Evolutionary conservation across 2,888 invertebrate species (phyloP).

Genomic region (Eurois occulta): DNA sequence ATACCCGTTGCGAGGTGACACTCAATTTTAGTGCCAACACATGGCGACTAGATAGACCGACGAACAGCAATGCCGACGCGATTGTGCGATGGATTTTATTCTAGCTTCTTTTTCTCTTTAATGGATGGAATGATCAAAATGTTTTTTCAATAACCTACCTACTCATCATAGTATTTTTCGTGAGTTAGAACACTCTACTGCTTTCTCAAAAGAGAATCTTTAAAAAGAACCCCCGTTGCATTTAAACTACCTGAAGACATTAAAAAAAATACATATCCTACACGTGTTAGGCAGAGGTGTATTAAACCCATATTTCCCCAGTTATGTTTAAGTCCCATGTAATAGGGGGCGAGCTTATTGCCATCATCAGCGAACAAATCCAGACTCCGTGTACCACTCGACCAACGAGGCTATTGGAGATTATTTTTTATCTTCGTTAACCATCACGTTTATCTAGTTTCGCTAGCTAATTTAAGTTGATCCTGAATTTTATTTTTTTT

Average conservation of each 20-base stretch:
- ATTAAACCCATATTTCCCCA: neutral
- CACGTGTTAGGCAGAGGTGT: neutral
- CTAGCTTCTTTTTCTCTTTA: neutral
- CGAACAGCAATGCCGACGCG: neutral
- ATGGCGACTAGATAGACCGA: slow-evolving; percentile 26
- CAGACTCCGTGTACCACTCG: neutral
- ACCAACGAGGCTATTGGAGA: too few species aligned
- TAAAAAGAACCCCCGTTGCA: neutral
- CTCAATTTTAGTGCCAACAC: slow-evolving; percentile 38
- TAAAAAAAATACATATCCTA: too few species aligned
- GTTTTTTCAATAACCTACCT: neutral
- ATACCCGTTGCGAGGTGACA: slow-evolving; percentile 14
- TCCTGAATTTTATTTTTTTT: neutral
- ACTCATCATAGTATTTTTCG: neutral
- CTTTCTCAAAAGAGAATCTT: too few species aligned
- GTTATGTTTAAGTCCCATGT: neutral
- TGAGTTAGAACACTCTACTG: neutral
- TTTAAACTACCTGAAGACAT: neutral
- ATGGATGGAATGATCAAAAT: neutral
- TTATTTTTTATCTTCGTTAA: neutral
- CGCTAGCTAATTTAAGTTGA: neutral
- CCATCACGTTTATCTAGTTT: neutral
- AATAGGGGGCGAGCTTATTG: neutral
- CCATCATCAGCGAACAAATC: neutral
- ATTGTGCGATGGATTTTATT: slow-evolving; percentile 2